Base-by-base conservation (phyloP, 2,888 invertebrate genomes). In the Tipula lateralis region DNA sequence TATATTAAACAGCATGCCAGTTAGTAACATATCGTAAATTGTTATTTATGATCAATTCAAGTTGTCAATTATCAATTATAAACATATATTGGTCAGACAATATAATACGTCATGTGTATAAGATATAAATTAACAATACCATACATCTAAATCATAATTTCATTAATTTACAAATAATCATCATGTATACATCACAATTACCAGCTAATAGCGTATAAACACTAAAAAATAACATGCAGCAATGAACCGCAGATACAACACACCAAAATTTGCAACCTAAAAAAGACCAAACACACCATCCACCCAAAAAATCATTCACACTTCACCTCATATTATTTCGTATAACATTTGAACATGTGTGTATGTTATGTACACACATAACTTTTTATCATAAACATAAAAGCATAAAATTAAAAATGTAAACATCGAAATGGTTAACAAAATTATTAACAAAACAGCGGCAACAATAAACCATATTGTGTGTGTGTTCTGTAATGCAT, bases 1-100 rank as follows among this genome's bases (percentile, higher is more conserved):
- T 85, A n/a, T n/a, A 86, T 87, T 85, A 86, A 86, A 86, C 86
- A 85, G 82, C 9, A 24, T 24, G 24, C 9, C 2, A 66, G 24
- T 66, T 44, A 66, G 44, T 85, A n/a, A n/a, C n/a, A 85, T 86
- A 85, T 85, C 29, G 29, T 84, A 80, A 85, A 19, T 9, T 3
- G 9, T 3, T 81, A 13, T n/a, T 13, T 39, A 85, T 84, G n/a
- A 84, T 84, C 29, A 84, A 82, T 84, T 84, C 5, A 44, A 5
- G 16, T 1, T 16, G n/a, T 44, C 16, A 16, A 5, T 44, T 16
- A 44, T 44, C n/a, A n/a, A 44, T 16, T 1, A 16, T 44, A 50
- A 39, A 39, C 13, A 13, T 39, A 13, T 16, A 44, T 24, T 66
- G 24, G 66, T 24, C 66, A 66, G 66, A 66, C 66, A 66, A n/a